Conservation (phyloP, 2,113 vertebrate genomes). For the Heterochromis multidens region DNA sequence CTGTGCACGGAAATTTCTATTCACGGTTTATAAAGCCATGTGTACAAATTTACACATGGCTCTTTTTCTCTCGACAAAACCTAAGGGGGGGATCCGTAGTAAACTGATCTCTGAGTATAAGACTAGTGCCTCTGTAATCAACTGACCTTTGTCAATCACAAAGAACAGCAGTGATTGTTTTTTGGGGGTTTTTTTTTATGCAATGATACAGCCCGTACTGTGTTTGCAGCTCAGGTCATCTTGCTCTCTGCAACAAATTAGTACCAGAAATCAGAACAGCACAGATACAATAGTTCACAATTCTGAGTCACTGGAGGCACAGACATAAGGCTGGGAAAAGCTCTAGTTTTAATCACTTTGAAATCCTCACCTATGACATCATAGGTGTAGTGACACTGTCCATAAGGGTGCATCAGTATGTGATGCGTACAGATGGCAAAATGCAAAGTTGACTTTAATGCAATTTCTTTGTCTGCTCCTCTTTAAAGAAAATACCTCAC, state of each 20-base stretch:
- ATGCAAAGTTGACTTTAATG: background rate
- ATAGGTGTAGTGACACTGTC: background rate
- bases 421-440: background rate
- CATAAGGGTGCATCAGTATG: background rate
- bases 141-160: background rate
- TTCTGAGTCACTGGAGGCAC: background rate
- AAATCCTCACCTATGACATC: conserved; percentile 13
- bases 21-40: background rate
- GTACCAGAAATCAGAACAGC: background rate
- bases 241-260: background rate
- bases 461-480: background rate
- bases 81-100: background rate
- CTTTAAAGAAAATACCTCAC: background rate
- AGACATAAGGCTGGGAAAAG: background rate
- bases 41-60: background rate
- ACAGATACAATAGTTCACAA: background rate
- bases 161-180: background rate
- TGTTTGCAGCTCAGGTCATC: background rate
- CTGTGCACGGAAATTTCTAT: background rate
- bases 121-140: background rate
- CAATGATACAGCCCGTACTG: background rate
- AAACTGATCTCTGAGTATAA: background rate
- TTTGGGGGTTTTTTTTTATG: background rate
- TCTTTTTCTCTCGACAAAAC: background rate
- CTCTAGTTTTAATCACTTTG: background rate